Evolutionary conservation across 2,888 invertebrate genomes (phyloP), one percentile per base, ranked within the genome.

Genomic region (Hypsopygia costalis): DNA sequence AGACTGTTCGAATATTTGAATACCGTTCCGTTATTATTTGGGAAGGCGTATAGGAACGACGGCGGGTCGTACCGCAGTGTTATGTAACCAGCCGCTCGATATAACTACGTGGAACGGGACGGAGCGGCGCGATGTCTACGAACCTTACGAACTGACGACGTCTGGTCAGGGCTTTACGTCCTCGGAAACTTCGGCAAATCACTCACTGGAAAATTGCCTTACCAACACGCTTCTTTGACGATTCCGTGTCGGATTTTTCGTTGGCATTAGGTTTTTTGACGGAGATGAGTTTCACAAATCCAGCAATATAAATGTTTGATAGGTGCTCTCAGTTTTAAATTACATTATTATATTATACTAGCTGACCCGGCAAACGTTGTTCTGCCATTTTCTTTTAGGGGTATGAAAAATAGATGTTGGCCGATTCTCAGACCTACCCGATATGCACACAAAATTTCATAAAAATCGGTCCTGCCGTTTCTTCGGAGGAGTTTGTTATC

Each of bases 71-170:
- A 73, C 81, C 83, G 83, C 83, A 83, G 81, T 81, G 66, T 82
- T 83, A 83, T 73, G 80, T 80, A 83, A 83, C 67, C 57, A 52
- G 52, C 62, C 81, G 83, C 74, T 82, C 82, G 76, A 82, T 81
- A 80, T 66, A 65, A 61, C 64, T 67, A 65, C 59, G 40, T 40
- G 38, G 44, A 46, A 56, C 47, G 55, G 52, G 55, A 55, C 51
- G 60, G 59, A 39, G 39, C 66, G 67, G 58, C 62, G 66, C 63
- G 62, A 50, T 50, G 58, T 58, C 62, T 58, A 61, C 56, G 58
- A 55, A 53, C 57, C 25, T 2, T 16, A 16, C 16, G 16, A 4
- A 16, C 16, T 58, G 58, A 55, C 52, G 60, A 54, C 51, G 61
- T 62, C 67, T 68, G 64, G 57, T 59, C 59, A 61, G 55, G 52